Evolutionary conservation across 2,888 invertebrate genomes (phyloP).

Genomic region (Rhagonycha lutea): DNA sequence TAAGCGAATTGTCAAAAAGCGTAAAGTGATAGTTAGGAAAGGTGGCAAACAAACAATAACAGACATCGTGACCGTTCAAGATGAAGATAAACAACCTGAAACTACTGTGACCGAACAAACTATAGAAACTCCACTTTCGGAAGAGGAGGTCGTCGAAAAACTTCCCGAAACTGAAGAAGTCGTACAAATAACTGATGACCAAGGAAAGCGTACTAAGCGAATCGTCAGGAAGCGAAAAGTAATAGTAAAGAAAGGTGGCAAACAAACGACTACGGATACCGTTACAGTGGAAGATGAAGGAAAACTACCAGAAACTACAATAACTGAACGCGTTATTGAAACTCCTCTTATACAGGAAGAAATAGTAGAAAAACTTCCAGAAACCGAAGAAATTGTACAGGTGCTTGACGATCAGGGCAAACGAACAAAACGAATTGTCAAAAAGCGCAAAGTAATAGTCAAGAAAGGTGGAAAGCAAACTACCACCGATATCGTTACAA

Average conservation of each 20-base stretch:
- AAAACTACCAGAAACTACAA: slow-evolving; percentile 39
- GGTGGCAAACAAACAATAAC: slow-evolving; percentile 53
- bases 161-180: slow-evolving; percentile 36
- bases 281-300: slow-evolving; percentile 42
- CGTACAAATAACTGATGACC: slow-evolving; percentile 42
- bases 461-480: slow-evolving; percentile 39
- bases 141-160: slow-evolving; percentile 34
- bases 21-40: slow-evolving; percentile 52
- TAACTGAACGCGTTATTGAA: slow-evolving; percentile 39
- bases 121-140: slow-evolving; percentile 43
- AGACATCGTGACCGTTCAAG: slow-evolving; percentile 54
- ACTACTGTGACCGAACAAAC: slow-evolving; percentile 38
- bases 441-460: slow-evolving; percentile 40
- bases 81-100: slow-evolving; percentile 54
- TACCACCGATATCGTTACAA: slow-evolving; percentile 47
- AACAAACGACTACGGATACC: slow-evolving; percentile 47
- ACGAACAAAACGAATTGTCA: slow-evolving; percentile 36
- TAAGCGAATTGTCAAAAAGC: slow-evolving; percentile 50
- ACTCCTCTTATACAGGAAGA: slow-evolving; percentile 18
- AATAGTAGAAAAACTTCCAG: slow-evolving; percentile 29
- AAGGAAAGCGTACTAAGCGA: slow-evolving; percentile 43
- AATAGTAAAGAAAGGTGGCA: slow-evolving; percentile 53
- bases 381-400: slow-evolving; percentile 47
- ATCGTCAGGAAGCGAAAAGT: slow-evolving; percentile 47
- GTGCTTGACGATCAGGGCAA: slow-evolving; percentile 35